A percentile compares a stretch with the other conserved stretches of the same genome.
These are phyloP conservation scores for Linurgus olivaceus DNA, from an alignment of 2,797 vertebrate genomes.

Conservation along the genomic window DNA sequence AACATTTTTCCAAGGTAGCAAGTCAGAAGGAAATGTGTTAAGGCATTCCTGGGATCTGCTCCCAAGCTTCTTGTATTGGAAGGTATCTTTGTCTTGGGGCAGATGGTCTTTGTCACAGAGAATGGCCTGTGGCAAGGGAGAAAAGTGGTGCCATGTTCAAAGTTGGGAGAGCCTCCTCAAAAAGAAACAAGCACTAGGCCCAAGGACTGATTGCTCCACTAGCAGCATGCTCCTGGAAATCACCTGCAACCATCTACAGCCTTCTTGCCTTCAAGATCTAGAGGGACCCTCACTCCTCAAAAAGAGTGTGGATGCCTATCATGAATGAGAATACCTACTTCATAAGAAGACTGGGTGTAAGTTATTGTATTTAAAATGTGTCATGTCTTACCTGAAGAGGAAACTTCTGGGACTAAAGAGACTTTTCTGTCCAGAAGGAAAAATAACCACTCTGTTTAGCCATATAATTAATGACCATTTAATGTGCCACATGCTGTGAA, in stretches of 20 bases:
- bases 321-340: background rate
- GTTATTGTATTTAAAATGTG: background rate
- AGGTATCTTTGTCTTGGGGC: background rate
- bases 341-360: background rate
- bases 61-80: background rate
- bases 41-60: background rate
- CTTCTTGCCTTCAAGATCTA: background rate
- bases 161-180: background rate
- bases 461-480: background rate
- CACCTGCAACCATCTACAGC: background rate
- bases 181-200: background rate
- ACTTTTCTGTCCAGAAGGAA: background rate
- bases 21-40: background rate
- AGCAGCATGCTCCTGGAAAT: background rate
- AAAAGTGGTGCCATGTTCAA: background rate
- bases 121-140: background rate
- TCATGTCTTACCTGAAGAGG: background rate
- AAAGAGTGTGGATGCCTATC: background rate
- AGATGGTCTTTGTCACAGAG: background rate
- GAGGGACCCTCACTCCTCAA: background rate
- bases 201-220: background rate
- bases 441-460: background rate
- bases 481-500: background rate
- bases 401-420: background rate
- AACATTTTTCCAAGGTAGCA: background rate